Base-by-base conservation (phyloP, 2,797 vertebrate genomes). In the Argya squamiceps region DNA sequence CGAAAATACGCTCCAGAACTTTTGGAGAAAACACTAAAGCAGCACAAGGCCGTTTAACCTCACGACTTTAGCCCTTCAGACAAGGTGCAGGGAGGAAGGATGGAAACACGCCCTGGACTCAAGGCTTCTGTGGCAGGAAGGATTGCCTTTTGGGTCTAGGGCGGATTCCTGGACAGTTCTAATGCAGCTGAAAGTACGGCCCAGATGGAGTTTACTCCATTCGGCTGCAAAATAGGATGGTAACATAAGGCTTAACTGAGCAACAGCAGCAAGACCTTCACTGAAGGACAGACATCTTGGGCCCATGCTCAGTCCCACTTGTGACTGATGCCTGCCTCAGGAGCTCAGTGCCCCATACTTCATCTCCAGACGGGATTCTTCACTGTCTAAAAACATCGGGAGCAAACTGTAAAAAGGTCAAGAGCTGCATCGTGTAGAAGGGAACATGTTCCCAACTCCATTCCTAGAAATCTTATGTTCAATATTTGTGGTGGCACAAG, bases 271-370 rank as follows among this genome's bases (percentile, higher is more conserved):
- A 47, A 41, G 39, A 62, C 36, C 36, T 50, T 49, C 34, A 39
- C n/a, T 15, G 9, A 55, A 67, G 68, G n/a, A 43, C 47, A 14
- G 26, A 29, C 3, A 19, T 5, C 44, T 39, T 11, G 39, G 44
- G 36, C 49, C 43, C 0, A 1, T 12, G 21, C 44, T 11, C 52
- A 12, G 23, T 12, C 49, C 39, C 9, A 1, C 3, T 17, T n/a
- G 15, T 15, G 32, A 20, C 34, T 14, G 20, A 64, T 4, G 4
- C 26, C 55, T 18, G 8, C 44, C 15, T 46, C 18, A 2, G 36
- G 22, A 74, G 39, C n/a, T 55, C 39, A 9, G 14, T 32, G 21
- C 27, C 49, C 39, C 49, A 1, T 18, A 2, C n/a, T 41, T 50
- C 29, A 2, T 7, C 19, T 22, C 53, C 53, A 47, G 34, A 5